These are phyloP conservation scores for Exaiptasia diaphana DNA, from an alignment of 64 coral and sea anemone genomes.

Conservation along the genomic window DNA sequence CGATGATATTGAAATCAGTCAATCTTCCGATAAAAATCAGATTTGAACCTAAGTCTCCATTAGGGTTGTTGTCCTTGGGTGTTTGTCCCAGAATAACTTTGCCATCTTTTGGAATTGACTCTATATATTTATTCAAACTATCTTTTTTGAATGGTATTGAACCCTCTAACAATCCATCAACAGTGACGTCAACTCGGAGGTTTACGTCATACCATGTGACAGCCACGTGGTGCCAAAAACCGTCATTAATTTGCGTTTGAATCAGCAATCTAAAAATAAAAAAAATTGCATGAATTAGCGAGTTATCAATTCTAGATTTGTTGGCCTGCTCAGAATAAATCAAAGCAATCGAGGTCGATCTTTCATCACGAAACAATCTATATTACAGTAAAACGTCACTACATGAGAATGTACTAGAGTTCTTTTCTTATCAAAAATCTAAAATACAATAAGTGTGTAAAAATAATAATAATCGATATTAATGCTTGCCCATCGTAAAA, in stretches of 20 bases:
- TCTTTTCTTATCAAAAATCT: too few species aligned
- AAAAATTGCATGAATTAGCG: too few species aligned
- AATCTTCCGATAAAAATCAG: not conserved
- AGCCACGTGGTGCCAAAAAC: constrained; percentile 30
- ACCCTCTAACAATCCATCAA: constrained; percentile 16
- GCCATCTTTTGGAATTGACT: not conserved
- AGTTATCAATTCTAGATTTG: too few species aligned
- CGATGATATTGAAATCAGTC: constrained; percentile 36
- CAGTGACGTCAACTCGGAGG: not conserved
- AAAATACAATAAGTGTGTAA: too few species aligned
- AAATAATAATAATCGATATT: too few species aligned
- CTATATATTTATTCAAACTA: not conserved
- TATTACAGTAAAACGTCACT: too few species aligned
- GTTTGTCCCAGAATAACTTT: not conserved
- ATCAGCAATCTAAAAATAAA: too few species aligned
- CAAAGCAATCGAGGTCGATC: too few species aligned
- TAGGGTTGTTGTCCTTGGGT: not conserved
- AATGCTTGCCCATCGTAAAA: too few species aligned
- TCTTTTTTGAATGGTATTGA: not conserved
- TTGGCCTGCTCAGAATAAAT: too few species aligned
- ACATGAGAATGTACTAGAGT: too few species aligned
- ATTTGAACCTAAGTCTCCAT: not conserved
- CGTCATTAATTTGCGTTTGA: constrained; percentile 10
- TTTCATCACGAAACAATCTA: too few species aligned
- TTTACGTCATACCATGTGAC: not conserved